Base-by-base conservation (phyloP, 2,797 vertebrate genomes). In the Lindbergichthys nudifrons region DNA sequence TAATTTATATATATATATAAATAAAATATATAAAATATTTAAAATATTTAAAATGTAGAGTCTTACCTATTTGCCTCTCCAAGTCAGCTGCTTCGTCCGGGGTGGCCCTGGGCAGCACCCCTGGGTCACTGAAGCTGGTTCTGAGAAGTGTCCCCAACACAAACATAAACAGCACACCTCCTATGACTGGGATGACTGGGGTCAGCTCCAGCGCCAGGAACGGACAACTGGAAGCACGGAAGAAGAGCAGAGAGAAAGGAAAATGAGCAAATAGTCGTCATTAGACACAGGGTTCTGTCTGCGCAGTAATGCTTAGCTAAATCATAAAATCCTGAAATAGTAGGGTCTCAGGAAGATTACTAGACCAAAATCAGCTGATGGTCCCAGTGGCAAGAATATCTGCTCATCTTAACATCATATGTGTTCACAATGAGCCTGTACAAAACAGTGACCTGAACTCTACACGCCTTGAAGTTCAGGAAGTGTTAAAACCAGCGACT, bases 111-210 rank as follows among this genome's bases (percentile, higher is more conserved):
- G 98, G 98, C 78, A 99, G 95, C 83, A 99, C 98, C 56, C 98
- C 98, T 1, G 98, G 98, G 85, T 99, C 98, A 80, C 96, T 99
- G 95, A 99, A 99, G 94, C 98, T 99, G 70, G 98, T 99, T 62
- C 97, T 95, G 58, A 99, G 94, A 88, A 99, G 94, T 7, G 97
- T 98, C 73, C 98, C 97, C 93, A 98, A 93, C 86, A 99, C 98
- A 83, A 99, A 99, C 89, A 98, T 89, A 94, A 98, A 98, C 71
- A 99, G 95, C 81, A 96, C 92, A 12, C 96, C 97, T 52, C 97
- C 98, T 4, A 97, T 93, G 82, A 96, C 97, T 16, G 98, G 98
- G 83, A 99, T 96, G 70, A 96, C 96, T 3, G 97, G 97, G 2
- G 96, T 98, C 91, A 99, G 94, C 32, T 94, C 86, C 81, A 79